Conservation (phyloP, 2,888 invertebrate species). For the Lycia hirtaria region DNA sequence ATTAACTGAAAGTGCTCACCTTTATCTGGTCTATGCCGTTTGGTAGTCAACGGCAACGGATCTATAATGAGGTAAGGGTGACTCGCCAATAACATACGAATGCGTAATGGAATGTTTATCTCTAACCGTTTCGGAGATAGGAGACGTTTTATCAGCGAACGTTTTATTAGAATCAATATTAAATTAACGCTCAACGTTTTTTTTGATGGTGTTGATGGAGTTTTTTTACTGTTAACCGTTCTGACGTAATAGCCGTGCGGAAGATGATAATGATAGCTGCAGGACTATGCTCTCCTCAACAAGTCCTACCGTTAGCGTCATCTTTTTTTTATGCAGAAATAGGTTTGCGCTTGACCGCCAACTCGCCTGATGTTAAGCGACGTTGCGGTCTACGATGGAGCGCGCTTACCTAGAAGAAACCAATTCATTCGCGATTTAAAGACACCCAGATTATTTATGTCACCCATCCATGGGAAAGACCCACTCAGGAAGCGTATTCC, state of each 20-base stretch:
- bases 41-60: slow-evolving; percentile 16
- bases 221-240: not conserved
- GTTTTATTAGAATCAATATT: slow-evolving; percentile 35
- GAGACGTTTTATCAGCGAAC: slow-evolving; percentile 28
- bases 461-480: no score
- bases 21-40: not conserved
- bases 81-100: slow-evolving; percentile 56
- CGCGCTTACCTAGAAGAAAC: no score
- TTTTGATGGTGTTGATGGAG: not conserved
- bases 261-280: no score
- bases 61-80: slow-evolving; percentile 63
- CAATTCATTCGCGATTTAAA: no score
- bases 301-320: no score
- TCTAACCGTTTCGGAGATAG: slow-evolving; percentile 30
- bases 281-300: no score
- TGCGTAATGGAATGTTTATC: slow-evolving; percentile 37
- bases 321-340: no score
- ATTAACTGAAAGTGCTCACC: not conserved
- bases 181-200: slow-evolving; percentile 26
- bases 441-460: no score
- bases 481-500: no score
- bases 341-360: no score
- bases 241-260: not conserved
- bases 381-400: no score
- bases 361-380: no score